Conservation (phyloP, 2,797 vertebrate genomes). For the Vireo griseus region DNA sequence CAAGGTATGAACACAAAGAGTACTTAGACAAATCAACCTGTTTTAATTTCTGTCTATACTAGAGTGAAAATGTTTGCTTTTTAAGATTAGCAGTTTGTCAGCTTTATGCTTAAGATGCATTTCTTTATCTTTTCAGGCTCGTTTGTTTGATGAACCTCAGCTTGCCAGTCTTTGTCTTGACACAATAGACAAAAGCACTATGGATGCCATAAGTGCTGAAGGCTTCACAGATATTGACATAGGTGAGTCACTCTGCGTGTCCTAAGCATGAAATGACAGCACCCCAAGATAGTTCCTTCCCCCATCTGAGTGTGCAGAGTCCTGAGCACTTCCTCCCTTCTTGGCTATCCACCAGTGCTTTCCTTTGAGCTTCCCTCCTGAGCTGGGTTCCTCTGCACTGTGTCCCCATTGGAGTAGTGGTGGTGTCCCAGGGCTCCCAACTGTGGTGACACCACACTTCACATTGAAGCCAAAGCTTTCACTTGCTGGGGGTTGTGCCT, state of each 20-base stretch:
- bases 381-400: neutral
- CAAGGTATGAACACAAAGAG: neutral
- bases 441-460: rapidly evolving
- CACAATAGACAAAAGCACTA: slow-evolving; percentile 76
- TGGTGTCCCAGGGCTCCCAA: rapidly evolving
- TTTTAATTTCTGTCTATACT: neutral
- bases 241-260: slow-evolving; percentile 57
- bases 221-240: slow-evolving; percentile 83
- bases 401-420: neutral
- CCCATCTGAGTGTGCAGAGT: neutral
- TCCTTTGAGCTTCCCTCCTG: neutral
- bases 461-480: neutral
- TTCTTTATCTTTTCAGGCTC: slow-evolving; percentile 68
- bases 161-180: slow-evolving; percentile 81
- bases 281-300: neutral
- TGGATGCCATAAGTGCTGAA: slow-evolving; percentile 81
- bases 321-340: neutral
- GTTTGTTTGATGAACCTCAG: slow-evolving; percentile 82
- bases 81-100: neutral
- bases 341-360: neutral
- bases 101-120: neutral
- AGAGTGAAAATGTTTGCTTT: neutral
- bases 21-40: neutral
- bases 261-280: neutral
- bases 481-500: neutral